Percentiles rank a stretch among this genome's conserved stretches.
Evolutionary conservation across 2,797 vertebrate genomes (phyloP).

Genomic region (Poeciliopsis turneri): DNA sequence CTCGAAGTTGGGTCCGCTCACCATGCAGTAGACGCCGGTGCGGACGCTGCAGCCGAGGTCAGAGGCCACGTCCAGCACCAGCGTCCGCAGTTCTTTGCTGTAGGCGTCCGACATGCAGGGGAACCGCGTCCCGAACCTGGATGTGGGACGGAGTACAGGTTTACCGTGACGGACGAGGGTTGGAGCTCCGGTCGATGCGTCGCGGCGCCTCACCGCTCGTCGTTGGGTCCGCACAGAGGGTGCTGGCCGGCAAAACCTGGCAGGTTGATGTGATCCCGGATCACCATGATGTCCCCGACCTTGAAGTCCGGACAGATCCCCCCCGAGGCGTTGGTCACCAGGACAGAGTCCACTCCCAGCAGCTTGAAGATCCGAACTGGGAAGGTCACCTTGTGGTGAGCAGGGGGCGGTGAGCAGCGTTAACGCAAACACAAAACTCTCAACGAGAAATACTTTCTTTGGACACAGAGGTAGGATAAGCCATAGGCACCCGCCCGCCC

Average conservation of each 20-base stretch:
- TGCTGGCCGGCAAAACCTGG: constrained; percentile 79
- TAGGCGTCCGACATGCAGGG: constrained; percentile 82
- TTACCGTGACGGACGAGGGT: neutral
- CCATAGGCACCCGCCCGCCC: too few species aligned
- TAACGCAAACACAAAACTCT: neutral
- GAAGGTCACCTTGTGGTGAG: constrained; percentile 70
- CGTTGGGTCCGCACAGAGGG: constrained; percentile 79
- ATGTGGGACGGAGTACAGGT: neutral
- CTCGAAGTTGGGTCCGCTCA: constrained; percentile 81
- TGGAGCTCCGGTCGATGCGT: too few species aligned
- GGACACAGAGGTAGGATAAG: neutral
- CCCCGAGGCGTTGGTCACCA: constrained; percentile 79
- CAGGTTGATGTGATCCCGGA: constrained; percentile 82
- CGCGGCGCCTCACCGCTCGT: constrained; percentile 68
- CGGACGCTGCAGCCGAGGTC: constrained; percentile 72
- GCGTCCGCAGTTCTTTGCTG: constrained; percentile 71
- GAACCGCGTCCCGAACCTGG: constrained; percentile 78
- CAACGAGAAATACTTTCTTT: neutral
- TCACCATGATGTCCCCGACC: constrained; percentile 81
- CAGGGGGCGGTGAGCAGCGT: neutral
- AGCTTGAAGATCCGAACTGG: constrained; percentile 78
- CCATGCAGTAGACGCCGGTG: constrained; percentile 81
- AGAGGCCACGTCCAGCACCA: constrained; percentile 59
- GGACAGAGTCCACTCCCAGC: constrained; percentile 75
- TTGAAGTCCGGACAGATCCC: constrained; percentile 79